phyloP scores from a whole-genome alignment of 2,888 invertebrate species.

The Scotopteryx bipunctaria region DNA sequence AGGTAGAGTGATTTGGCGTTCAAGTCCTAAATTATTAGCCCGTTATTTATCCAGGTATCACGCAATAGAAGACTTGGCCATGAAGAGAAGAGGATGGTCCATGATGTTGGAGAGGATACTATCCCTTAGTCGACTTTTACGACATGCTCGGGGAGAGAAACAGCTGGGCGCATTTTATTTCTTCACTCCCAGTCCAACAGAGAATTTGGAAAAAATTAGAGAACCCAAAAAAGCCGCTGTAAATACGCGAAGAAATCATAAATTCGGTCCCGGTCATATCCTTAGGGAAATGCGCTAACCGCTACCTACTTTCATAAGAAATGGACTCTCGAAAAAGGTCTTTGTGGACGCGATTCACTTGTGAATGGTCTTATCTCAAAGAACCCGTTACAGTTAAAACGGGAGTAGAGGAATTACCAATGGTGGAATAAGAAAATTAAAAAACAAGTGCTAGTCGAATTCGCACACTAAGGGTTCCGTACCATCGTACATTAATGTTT shows the following conservation, averaged over 20 bases:
- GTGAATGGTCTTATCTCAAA: constrained; percentile 55
- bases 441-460: not conserved
- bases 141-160: too few relatives aligned
- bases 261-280: constrained; percentile 53
- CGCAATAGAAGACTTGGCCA: too few relatives aligned
- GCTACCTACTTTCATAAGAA: constrained; percentile 55
- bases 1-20: too few relatives aligned
- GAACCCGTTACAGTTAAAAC: constrained; percentile 49
- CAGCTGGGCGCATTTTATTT: too few relatives aligned
- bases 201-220: not conserved
- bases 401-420: constrained; percentile 22
- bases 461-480: too few relatives aligned
- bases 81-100: too few relatives aligned
- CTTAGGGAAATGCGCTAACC: constrained; percentile 60
- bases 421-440: not conserved
- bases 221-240: constrained; percentile 20
- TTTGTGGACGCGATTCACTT: constrained; percentile 55
- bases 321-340: constrained; percentile 57
- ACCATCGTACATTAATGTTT: too few relatives aligned
- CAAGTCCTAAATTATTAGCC: too few relatives aligned
- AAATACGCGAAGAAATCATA: constrained; percentile 45
- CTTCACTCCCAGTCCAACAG: too few relatives aligned
- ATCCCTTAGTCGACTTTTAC: too few relatives aligned
- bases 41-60: too few relatives aligned
- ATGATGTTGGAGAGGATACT: too few relatives aligned